Base-by-base conservation (phyloP, 2,888 invertebrate species). In the Drosophila nr. perissopoda region DNA sequence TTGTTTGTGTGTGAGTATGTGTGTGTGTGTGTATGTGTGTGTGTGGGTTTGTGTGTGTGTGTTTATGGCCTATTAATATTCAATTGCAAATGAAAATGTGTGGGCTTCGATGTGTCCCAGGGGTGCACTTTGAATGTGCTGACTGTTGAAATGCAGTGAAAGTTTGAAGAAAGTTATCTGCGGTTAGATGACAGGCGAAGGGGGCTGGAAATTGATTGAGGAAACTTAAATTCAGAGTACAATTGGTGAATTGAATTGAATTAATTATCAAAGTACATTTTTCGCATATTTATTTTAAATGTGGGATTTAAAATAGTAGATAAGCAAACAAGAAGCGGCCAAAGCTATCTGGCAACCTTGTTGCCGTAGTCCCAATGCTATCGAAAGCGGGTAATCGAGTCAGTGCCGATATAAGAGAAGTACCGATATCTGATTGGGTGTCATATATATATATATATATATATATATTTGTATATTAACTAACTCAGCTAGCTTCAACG, bases 61-160 rank as follows among this genome's bases (percentile, higher is more conserved):
- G 64, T 76, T 81, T 83, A 83, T 74, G 74, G 77, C 60, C 83
- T 78, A 83, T 81, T 83, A 81, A 81, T 81, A 83, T 83, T 81
- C 81, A 81, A 81, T 81, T 81, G 81, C 54, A 67, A 71, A 67
- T 46, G 62, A 56, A 70, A 65, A 58, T 73, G 76, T 79, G 70
- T 73, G 69, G 56, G 65, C 27, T 36, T 60, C 38, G 36, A 64
- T 68, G 65, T 36, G 48, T 73, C 81, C 73, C 79, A 36, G 61
- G 73, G 66, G 79, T 38, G 77, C 66, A 69, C 54, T 72, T 72
- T 49, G 49, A 59, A 57, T 60, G 53, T 48, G 54, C n/a, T 8
- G 65, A 64, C 69, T 70, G 65, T 16, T 51, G 56, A 69, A 76
- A 69, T 60, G 33, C 74, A 70, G 61, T 65, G 56, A 75, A 79